phyloP scores from a whole-genome alignment of 2,113 vertebrate species.

The Laticauda colubrina region DNA sequence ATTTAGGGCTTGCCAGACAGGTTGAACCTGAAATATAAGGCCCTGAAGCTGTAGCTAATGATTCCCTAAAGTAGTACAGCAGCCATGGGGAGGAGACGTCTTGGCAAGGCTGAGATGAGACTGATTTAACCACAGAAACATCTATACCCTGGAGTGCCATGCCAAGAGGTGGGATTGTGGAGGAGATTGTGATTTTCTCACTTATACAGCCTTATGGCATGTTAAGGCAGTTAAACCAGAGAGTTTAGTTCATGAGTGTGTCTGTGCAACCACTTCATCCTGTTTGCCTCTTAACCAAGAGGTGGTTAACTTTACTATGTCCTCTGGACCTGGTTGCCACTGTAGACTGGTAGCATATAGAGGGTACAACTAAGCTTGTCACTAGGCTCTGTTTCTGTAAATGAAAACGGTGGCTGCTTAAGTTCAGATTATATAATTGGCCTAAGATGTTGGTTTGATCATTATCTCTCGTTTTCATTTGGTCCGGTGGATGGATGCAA shows the following conservation, averaged over 20 bases:
- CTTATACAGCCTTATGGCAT: neutral
- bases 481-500: neutral
- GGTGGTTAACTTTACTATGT: neutral
- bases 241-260: neutral
- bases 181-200: neutral
- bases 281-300: neutral
- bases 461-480: neutral
- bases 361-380: neutral
- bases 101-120: neutral
- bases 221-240: neutral
- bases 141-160: neutral
- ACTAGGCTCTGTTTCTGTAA: neutral
- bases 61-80: neutral
- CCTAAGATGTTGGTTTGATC: neutral
- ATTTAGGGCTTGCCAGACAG: neutral
- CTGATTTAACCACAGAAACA: neutral
- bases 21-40: neutral
- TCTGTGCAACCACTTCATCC: neutral
- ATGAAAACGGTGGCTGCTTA: neutral
- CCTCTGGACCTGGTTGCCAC: neutral
- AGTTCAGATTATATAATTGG: neutral
- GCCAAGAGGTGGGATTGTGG: neutral
- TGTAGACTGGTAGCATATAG: neutral
- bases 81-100: neutral
- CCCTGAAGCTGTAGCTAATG: neutral